phyloP scores from a whole-genome alignment of 2,888 invertebrate genomes.

The Trypoxylon attenuatum region DNA sequence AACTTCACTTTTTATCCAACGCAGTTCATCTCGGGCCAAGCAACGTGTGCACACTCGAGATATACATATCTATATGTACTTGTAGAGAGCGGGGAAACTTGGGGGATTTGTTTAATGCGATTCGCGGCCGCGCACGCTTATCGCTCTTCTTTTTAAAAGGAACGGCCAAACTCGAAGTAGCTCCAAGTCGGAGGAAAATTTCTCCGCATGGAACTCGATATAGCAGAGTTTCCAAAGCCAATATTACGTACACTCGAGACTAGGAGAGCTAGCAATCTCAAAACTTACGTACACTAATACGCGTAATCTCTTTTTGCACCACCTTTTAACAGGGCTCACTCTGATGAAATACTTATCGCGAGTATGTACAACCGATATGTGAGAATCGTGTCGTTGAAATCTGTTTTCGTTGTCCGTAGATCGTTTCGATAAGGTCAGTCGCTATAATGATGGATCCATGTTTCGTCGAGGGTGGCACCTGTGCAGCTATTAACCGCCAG shows the following conservation, averaged over 20 bases:
- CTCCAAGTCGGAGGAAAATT: not conserved
- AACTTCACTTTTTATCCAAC: not conserved
- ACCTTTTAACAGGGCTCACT: too few species aligned
- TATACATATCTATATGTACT: too few species aligned
- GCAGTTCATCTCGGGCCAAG: not conserved
- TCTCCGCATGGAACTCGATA: too few species aligned
- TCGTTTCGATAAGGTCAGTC: too few species aligned
- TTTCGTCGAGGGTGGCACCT: too few species aligned
- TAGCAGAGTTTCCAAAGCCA: conserved; percentile 5
- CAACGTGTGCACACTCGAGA: too few species aligned
- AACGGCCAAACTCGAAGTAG: not conserved
- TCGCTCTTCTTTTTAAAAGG: not conserved
- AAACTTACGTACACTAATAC: not conserved
- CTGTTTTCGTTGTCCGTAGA: too few species aligned
- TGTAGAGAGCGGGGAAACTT: not conserved
- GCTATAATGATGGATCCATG: too few species aligned
- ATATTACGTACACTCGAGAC: not conserved
- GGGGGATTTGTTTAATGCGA: not conserved
- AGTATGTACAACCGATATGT: too few species aligned
- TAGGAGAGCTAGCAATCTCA: not conserved
- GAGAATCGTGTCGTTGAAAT: too few species aligned
- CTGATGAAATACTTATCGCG: too few species aligned
- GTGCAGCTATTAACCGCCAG: too few species aligned
- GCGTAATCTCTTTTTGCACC: not conserved
- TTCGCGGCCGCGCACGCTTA: not conserved